Base-by-base conservation (phyloP, 2,797 vertebrate genomes). In the Platalea minor region DNA sequence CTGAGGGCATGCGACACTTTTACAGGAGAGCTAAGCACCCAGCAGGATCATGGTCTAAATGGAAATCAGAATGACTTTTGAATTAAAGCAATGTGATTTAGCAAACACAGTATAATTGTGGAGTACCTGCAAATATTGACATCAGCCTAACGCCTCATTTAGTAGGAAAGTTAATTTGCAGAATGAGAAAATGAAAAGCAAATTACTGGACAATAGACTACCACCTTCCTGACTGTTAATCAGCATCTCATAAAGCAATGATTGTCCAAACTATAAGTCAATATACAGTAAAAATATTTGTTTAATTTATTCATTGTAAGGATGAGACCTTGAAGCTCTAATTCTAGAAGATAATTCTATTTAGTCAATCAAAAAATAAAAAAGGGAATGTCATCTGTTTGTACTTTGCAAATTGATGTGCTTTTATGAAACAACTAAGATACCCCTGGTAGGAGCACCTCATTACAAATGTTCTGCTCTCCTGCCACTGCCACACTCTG, bases 51-150 rank as follows among this genome's bases (percentile, higher is more conserved):
- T 41, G 69, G 50, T 68, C 84, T 91, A 89, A 95, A 94, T 96
- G 89, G 65, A 96, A 95, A 94, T 87, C 85, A 33, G 13, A 81
- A 83, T 73, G 59, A 92, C 76, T 94, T 89, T 84, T 86, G 94
- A 91, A 95, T 96, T 95, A 92, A 94, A 93, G 76, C 76, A 88
- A 88, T 69, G 65, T 84, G 61, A 90, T 95, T 92, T 91, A 94
- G 91, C 91, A 96, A 96, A 95, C 92, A 94, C 29, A 26, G 65
- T 76, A 28, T 93, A 95, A 96, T 96, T 94, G 92, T 78, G 83
- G 51, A 95, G 43, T 89, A 93, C 94, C 92, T 96, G 93, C 96
- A 96, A 97, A 93, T 97, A 97, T 95, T 97, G 95, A 95, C 93
- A 93, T 60, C 89, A 91, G 92, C 72, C 79, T 60, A 91, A 93